phyloP scores from a whole-genome alignment of 2,113 vertebrate genomes.

The Eolophus roseicapilla region DNA sequence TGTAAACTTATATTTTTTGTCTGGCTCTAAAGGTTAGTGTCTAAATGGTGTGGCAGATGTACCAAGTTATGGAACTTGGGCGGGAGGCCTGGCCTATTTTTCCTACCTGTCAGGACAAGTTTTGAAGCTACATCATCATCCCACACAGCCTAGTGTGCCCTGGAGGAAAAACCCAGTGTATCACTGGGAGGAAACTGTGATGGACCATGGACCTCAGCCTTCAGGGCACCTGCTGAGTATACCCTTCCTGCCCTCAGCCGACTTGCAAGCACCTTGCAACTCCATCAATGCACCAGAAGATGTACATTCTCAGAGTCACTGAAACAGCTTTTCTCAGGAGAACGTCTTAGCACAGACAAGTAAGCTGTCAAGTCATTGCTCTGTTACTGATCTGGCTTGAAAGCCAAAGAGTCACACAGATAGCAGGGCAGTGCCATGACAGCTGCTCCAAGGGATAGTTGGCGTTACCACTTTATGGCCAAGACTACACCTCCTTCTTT shows the following conservation, averaged over 20 bases:
- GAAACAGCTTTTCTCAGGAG: not conserved
- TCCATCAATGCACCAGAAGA: not conserved
- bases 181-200: not conserved
- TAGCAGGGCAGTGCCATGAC: not conserved
- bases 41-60: not conserved
- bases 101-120: not conserved
- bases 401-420: not conserved
- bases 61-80: not conserved
- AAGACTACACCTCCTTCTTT: not conserved
- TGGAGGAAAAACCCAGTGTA: not conserved
- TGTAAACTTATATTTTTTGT: not conserved
- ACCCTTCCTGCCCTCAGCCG: not conserved
- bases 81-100: not conserved
- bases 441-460: not conserved
- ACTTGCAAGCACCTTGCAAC: not conserved
- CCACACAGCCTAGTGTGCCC: not conserved
- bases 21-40: not conserved
- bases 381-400: not conserved
- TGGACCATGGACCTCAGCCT: not conserved
- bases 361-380: not conserved
- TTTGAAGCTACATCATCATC: not conserved
- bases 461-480: not conserved
- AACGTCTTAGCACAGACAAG: not conserved
- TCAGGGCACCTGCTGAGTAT: not conserved
- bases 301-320: not conserved